These are phyloP conservation scores for Teinopalpus imperialis DNA, from an alignment of 2,888 invertebrate genomes.

Conservation along the genomic window DNA sequence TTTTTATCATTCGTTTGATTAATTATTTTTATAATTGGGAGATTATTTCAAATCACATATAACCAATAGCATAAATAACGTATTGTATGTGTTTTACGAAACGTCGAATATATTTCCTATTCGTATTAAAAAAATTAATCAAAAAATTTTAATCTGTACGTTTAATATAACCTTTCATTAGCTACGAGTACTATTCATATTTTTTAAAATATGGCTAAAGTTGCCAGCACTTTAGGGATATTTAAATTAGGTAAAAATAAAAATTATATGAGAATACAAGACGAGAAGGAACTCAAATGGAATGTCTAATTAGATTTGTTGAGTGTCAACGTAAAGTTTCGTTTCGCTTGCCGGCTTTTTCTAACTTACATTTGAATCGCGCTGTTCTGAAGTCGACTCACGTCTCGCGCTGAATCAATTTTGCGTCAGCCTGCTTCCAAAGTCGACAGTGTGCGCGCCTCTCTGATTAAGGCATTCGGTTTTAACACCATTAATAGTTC, in stretches of 20 bases:
- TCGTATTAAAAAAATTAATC: no score
- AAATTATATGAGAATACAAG: slow-evolving; percentile 29
- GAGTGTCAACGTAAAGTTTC: slow-evolving; percentile 67
- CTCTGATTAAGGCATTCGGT: slow-evolving; percentile 20
- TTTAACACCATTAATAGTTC: slow-evolving; percentile 6
- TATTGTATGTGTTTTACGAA: no score
- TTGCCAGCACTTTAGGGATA: no score
- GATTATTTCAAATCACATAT: no score
- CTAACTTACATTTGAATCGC: slow-evolving; percentile 66
- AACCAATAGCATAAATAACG: no score
- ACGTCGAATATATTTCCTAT: no score
- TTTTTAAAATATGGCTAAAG: no score
- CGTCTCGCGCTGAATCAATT: slow-evolving; percentile 77
- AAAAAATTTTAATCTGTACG: no score
- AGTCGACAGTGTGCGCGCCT: slow-evolving; percentile 9
- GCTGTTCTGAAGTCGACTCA: slow-evolving; percentile 61
- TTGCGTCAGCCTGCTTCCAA: slow-evolving; percentile 60
- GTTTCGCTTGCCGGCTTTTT: slow-evolving; percentile 42
- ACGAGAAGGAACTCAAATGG: slow-evolving; percentile 43
- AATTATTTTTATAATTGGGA: no score
- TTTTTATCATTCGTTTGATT: no score
- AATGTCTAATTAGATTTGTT: slow-evolving; percentile 69
- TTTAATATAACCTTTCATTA: no score
- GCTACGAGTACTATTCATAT: no score
- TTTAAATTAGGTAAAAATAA: slow-evolving; percentile 15